Evolutionary conservation across 2,888 invertebrate genomes (phyloP), one percentile per base, ranked within the genome.

Genomic region (Ornithoptera priamus): DNA sequence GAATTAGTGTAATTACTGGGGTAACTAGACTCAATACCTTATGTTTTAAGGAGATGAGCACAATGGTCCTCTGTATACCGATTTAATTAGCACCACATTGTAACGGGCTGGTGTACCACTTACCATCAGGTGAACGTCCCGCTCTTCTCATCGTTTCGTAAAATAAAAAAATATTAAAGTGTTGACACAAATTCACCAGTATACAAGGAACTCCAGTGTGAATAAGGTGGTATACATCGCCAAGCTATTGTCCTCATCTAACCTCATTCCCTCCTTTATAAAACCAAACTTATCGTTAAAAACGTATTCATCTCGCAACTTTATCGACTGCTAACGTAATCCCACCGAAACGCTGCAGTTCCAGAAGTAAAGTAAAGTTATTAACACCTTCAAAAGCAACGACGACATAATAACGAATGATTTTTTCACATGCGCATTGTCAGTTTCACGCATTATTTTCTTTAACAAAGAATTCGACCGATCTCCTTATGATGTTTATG

Each of bases 201-300:
- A 30, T 30, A 30, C 30, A 30, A 30, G 30, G 30, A 30, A 30
- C 30, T 30, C 3, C 30, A 30, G 30, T 30, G 30, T 30, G 30
- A 30, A 30, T 30, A 30, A 30, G 4, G 0, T 30, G 30, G 30
- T 30, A 30, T 30, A 30, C 30, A 36, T 20, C 62, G 30, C 22
- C 56, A 64, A 39, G 77, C 80, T 75, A 56, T 74, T 76, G 85
- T 73, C 84, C 86, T 77, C 85, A 82, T 86, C 87, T 82, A 75
- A 82, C 83, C 74, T 80, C 80, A 80, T 81, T 80, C 82, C 84
- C 74, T 81, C 80, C 80, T 81, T 81, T 78, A 72, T 77, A 79
- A 80, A 78, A 77, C 76, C 75, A 75, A 74, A 77, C 77, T 79
- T 75, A 79, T 78, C 78, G 73, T 81, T 81, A 77, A 77, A 46